Base-by-base conservation (phyloP, 1,140 invertebrate species). In the Scylla paramamosain region DNA sequence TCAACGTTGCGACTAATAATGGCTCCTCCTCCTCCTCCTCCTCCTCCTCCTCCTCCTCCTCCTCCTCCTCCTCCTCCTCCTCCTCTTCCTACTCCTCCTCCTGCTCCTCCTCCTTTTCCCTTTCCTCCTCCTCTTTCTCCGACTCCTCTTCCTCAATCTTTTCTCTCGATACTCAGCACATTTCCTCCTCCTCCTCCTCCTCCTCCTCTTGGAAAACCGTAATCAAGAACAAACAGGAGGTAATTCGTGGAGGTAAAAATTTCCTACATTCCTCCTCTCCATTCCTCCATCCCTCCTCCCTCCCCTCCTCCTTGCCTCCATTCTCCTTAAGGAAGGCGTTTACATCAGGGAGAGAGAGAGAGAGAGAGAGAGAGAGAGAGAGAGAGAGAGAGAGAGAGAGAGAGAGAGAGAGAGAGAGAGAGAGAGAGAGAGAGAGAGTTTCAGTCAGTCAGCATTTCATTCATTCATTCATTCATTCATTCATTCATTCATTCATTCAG, bases 331-430 rank as follows among this genome's bases (percentile, higher is more conserved):
- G 86, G 14, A 31, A n/a, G 31, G 45, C n/a, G 29, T 32, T 32
- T 46, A 14, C 25, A 39, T 45, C 6, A 88, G 12, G 14, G 31
- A 88, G 14, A n/a, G 31, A 45, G 86, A 20, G 45, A 46, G 86
- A 46, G 31, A 88, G 45, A 46, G 48, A 89, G 39, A 89, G 45
- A 89, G 45, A 48, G 88, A 89, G 10, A 46, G n/a, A 89, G 88
- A 46, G n/a, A 89, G 88, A 89, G 88, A 89, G 45, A 39, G n/a
- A 89, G 88, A 46, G 48, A 89, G n/a, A 89, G 88, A 46, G 31
- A 48, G 32, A 89, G 88, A 89, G 25, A 89, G 88, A 89, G 39
- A 77, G 88, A 45, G 88, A 89, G 45, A 89, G 88, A 48, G 8
- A 77, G 8, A n/a, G 67, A 77, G 67, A 77, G 67, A 77, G 25